Evolutionary conservation across 2,888 invertebrate genomes (phyloP), one percentile per base, ranked within the genome.

Genomic region (Lysandra bellargus): DNA sequence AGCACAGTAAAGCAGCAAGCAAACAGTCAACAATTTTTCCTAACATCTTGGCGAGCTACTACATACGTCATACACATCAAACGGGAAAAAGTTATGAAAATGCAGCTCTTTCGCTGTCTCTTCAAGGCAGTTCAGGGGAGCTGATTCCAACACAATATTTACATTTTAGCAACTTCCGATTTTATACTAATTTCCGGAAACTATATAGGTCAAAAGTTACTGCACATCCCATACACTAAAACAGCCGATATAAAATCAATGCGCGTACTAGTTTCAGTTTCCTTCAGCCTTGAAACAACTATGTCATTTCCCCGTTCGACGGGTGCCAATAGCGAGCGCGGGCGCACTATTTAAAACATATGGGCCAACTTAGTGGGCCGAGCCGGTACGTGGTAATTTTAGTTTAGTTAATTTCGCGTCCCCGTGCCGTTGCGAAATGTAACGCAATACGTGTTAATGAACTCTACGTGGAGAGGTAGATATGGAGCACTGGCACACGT

Each of bases 361-460:
- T 85, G 82, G 83, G 84, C 81, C 85, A 83, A 85, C 86, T 86
- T 85, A 86, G 84, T 86, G 83, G 86, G 84, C 64, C 86, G 83
- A 79, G 79, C 37, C 12, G 64, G 74, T 78, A 76, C 86, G 23
- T n/a, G 64, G 74, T 78, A 76, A 79, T 78, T 78, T 78, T 79
- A 79, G 82, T 82, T 82, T 83, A 83, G 83, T 57, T 57, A 76
- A 57, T 49, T 76, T 76, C 76, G 12, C 49, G 1, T 12, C 0
- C 75, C 30, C 30, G 76, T 4, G n/a, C 30, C 5, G 74, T 76
- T 76, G 76, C 57, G 57, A 76, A 30, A 76, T 57, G 76, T 76
- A 76, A 76, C 76, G 76, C 57, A 76, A 76, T 49, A 74, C 74
- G 44, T 57, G 80, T 81, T 83, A 80, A 81, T 81, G 74, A 74